Evolutionary conservation across 2,113 vertebrate species (phyloP), one percentile per base, ranked within the genome.

Genomic region (Dasypus novemcinctus): DNA sequence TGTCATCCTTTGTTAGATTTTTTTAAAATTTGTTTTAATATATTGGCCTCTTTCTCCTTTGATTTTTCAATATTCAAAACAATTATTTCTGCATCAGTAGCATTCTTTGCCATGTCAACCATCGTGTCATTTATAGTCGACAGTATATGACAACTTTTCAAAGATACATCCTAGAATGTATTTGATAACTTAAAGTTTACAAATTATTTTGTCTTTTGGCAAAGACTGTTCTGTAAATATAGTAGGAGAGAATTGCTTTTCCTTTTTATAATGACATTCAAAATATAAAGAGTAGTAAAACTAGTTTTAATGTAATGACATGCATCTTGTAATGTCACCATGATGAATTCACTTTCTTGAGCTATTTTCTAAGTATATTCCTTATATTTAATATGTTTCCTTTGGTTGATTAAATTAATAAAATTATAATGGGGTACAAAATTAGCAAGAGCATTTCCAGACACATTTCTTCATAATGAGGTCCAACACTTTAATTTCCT

Each of bases 41-140:
- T 72, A 46, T n/a, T 94, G 5, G 71, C 49, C 31, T 84, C 18
- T 89, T 89, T 94, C 74, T 93, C 79, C 75, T 96, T 94, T 96
- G 92, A 80, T 87, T 92, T 93, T 52, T 87, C 83, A 87, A 46
- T 75, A 80, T 94, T 96, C 63, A 81, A 90, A 95, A 72, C 54
- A 93, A 95, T 97, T 83, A 96, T 91, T 93, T 96, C 93, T 92
- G 79, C 87, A 92, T 90, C 83, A 84, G 79, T 84, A 94, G 29
- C 64, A 87, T 25, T 87, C 20, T 91, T 89, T 59, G 12, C 43
- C 63, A 46, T 75, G 57, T 87, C 75, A 72, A 49, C 20, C 69
- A 8, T 27, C 82, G 86, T 94, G 87, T 87, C 84, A 93, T 87
- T 91, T 96, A 61, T 7, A 96, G 69, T 29, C 27, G 85, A n/a